phyloP scores from a whole-genome alignment of 2,797 vertebrate species.

The Mus caroli region DNA sequence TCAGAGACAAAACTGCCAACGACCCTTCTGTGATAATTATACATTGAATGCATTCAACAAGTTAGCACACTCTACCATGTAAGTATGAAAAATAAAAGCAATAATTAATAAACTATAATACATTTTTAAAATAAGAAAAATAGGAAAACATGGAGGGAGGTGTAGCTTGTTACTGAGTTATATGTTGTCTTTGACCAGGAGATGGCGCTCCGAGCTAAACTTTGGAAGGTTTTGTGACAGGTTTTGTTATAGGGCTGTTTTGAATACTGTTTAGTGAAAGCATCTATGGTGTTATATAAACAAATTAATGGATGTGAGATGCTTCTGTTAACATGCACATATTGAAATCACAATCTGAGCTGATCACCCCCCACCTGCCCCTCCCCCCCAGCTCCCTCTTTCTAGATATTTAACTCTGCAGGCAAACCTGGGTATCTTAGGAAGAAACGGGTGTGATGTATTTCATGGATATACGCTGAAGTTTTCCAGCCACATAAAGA shows the following conservation, averaged over 20 bases:
- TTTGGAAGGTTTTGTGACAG: constrained; percentile 24
- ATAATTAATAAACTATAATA: not conserved
- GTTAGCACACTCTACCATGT: not conserved
- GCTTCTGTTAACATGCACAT: not conserved
- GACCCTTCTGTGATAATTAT: not conserved
- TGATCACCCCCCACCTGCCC: not conserved
- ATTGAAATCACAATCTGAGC: not conserved
- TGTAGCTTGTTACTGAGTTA: not conserved
- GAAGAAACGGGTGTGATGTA: not conserved
- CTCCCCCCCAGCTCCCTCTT: too few species aligned
- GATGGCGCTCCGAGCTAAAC: constrained; percentile 78
- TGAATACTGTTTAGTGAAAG: not conserved
- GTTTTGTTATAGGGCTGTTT: not conserved
- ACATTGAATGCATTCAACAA: not conserved
- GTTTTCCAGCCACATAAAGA: not conserved
- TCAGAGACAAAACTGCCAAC: not conserved
- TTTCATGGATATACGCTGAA: not conserved
- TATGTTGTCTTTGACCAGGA: not conserved
- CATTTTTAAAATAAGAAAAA: not conserved
- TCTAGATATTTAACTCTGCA: not conserved
- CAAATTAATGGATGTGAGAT: not conserved
- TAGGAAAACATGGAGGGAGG: not conserved
- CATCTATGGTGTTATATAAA: rapidly evolving
- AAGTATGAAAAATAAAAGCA: not conserved
- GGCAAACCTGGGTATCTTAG: not conserved